Base-by-base conservation (phyloP, 2,113 vertebrate genomes). In the Cyprinodon brontotheroides region DNA sequence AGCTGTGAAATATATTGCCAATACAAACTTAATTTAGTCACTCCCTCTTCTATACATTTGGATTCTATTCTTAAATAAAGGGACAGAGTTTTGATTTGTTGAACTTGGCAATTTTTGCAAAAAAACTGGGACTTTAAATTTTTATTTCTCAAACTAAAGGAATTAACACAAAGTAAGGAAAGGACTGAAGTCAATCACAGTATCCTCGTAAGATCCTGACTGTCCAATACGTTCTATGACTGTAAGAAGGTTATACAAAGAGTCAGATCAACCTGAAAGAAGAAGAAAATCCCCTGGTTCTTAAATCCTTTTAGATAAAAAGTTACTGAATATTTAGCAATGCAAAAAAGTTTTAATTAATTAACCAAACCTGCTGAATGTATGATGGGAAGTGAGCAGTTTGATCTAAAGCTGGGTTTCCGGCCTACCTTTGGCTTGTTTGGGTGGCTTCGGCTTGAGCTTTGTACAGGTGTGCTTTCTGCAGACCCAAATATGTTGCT, bases 391-490 rank as follows among this genome's bases (percentile, higher is more conserved):
- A 9, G 41, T 41, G 41, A 41, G 5, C 41, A 41, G 9, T 41
- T 0, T 41, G 9, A 41, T 61, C 9, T 22, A 36, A 45, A 3
- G 17, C 0, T 20, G 36, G n/a, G 22, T 29, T 20, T 15, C 14
- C 10, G 3, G 17, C 69, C 11, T 94, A 98, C 98, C 97, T 98
- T 98, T 76, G 97, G 97, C 77, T 99, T 99, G 89, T 98, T 98
- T 5, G 97, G 97, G 80, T 97, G 96, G 63, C 93, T 92, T 85
- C 91, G 86, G 14, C 88, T 91, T 15, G 71, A 22, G 74, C 74
- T 89, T 72, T 91, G 84, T 2, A 72, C 77, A n/a, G 89, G 70
- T 40, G 92, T 65, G 61, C 82, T 86, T 0, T 94, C 91, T 2
- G 91, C 89, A 74, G 93, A 91, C 4, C 95, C 96, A 74, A 98